Conservation (phyloP, 1,140 invertebrate species). For the Danaus melanippus region DNA sequence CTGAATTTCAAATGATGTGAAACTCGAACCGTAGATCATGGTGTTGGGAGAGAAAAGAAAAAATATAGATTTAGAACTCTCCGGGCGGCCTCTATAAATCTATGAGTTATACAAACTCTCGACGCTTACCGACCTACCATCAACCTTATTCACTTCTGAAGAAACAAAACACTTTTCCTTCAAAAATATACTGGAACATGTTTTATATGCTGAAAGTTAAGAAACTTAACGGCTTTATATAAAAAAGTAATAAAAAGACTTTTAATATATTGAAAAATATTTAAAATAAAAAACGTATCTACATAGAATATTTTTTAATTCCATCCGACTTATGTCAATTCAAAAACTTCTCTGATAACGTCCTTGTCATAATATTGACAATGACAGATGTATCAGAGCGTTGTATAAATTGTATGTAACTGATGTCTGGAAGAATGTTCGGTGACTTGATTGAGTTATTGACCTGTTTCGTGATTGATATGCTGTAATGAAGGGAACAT, state of each 20-base stretch:
- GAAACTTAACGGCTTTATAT: too few species aligned
- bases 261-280: too few species aligned
- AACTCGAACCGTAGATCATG: constrained; percentile 35
- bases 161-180: constrained; percentile 23
- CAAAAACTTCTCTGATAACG: too few species aligned
- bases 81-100: constrained; percentile 38
- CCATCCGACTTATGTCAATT: too few species aligned
- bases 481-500: too few species aligned
- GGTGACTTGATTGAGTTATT: constrained; percentile 11
- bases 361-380: constrained; percentile 7
- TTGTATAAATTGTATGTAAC: constrained; percentile 11
- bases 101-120: constrained; percentile 22
- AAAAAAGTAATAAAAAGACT: too few species aligned
- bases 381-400: constrained; percentile 16
- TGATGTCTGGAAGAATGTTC: constrained; percentile 6
- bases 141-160: constrained; percentile 20
- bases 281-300: too few species aligned
- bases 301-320: too few species aligned
- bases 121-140: constrained; percentile 14
- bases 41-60: constrained; percentile 22
- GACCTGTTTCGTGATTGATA: constrained; percentile 12
- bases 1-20: constrained; percentile 36
- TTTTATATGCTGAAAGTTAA: constrained; percentile 9
- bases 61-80: constrained; percentile 37
- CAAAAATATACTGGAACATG: constrained; percentile 20